Base-by-base conservation (phyloP, 1,140 invertebrate genomes). In the Drosophila truncata region DNA sequence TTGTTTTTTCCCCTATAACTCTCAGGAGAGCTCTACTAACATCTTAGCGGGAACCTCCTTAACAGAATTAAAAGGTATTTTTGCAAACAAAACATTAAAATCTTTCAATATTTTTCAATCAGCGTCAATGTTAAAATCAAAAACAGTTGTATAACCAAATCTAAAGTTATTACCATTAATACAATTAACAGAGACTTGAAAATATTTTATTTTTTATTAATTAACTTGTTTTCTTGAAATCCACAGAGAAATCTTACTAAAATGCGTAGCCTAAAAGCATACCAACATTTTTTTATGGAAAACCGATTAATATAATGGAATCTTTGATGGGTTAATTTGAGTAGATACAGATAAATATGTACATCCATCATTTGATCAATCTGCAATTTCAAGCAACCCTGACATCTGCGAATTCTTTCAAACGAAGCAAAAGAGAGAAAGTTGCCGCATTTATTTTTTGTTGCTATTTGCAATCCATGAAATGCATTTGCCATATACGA, bases 381-480 rank as follows among this genome's bases (percentile, higher is more conserved):
- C 58, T 27, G 10, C 59, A 44, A 27, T n/a, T 18, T 2, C n/a
- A 18, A 18, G 10, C 33, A 31, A 27, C 7, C 11, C 31, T 46
- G 47, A 69, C 65, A 52, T 69, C 46, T 29, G 49, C 20, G 16
- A 72, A 59, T 59, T 71, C 52, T 72, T 18, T 10, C 29, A 57
- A 71, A 54, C 59, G 18, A 18, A 72, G 18, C 4, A 14, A 8
- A 7, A 25, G 46, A 57, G 59, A 66, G 65, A 61, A 58, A 65
- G 74, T 46, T 47, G 29, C 8, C 4, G 39, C 16, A 27, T 59
- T 49, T 49, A 50, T 55, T 67, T 78, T 84, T 84, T 60, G 57
- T 74, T 82, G 80, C 69, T 69, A 63, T 64, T 74, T 63, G 59
- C 81, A 62, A 54, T 67, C 55, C 66, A 62, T 42, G 37, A 67